phyloP scores from a whole-genome alignment of 2,113 vertebrate genomes.

The Lophura nycthemera region DNA sequence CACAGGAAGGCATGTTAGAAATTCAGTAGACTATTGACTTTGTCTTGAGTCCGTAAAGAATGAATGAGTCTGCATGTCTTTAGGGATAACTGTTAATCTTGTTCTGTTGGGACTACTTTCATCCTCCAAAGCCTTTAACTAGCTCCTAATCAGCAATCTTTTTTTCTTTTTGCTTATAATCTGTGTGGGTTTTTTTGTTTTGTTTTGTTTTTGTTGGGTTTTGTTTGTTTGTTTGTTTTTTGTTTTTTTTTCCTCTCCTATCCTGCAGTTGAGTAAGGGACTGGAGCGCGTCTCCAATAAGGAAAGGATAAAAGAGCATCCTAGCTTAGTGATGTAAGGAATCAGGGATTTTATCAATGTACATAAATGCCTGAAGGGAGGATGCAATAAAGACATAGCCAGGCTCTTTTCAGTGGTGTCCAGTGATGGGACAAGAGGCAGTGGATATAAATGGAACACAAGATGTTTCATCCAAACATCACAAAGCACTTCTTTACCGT shows the following conservation, averaged over 20 bases:
- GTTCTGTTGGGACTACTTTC: not conserved
- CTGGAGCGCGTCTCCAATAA: not conserved
- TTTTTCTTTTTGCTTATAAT: not conserved
- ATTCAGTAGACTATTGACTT: not conserved
- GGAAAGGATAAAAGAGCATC: not conserved
- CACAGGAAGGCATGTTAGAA: not conserved
- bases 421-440: not conserved
- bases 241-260: too few relatives aligned
- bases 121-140: not conserved
- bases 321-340: not conserved
- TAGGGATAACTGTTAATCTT: not conserved
- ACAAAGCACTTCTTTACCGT: not conserved
- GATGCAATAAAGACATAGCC: not conserved
- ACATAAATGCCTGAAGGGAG: not conserved
- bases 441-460: not conserved
- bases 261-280: not conserved
- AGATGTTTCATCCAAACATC: not conserved
- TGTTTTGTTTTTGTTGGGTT: not conserved
- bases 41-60: not conserved
- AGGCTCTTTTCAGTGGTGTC: not conserved
- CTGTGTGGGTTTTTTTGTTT: too few relatives aligned
- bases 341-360: not conserved
- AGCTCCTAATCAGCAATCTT: not conserved
- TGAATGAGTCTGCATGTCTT: not conserved
- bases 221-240: too few relatives aligned